These are phyloP conservation scores for Paratrypauchen microcephalus DNA, from an alignment of 2,797 vertebrate species.

Conservation along the genomic window DNA sequence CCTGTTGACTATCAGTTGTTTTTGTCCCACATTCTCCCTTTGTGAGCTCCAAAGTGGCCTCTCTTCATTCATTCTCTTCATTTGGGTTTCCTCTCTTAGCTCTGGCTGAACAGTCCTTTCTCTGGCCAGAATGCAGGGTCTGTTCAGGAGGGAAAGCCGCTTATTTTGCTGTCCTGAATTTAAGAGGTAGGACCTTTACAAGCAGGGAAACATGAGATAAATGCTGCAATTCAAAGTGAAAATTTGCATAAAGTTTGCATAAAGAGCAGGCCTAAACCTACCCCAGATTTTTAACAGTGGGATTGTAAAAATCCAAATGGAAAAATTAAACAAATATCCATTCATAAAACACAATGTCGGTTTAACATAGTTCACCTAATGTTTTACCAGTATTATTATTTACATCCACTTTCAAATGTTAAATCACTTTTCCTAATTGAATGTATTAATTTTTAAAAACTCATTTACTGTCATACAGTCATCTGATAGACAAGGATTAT, in stretches of 20 bases:
- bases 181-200: conserved; percentile 16
- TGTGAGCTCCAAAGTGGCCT: conserved; percentile 38
- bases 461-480: too few species aligned
- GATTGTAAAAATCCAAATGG: too few species aligned
- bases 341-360: too few species aligned
- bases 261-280: neutral
- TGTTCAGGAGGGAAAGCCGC: conserved; percentile 35
- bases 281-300: neutral
- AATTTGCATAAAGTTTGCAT: neutral
- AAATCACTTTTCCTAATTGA: too few species aligned
- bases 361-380: too few species aligned
- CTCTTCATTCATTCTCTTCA: conserved; percentile 23
- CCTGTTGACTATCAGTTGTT: conserved; percentile 32
- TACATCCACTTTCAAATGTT: too few species aligned
- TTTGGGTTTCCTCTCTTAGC: conserved; percentile 12
- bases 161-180: conserved; percentile 6
- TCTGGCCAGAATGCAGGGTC: conserved; percentile 41
- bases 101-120: conserved; percentile 8
- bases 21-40: conserved; percentile 33
- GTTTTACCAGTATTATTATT: too few species aligned
- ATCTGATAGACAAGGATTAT: too few species aligned
- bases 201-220: conserved; percentile 5
- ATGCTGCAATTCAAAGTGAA: neutral
- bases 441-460: too few species aligned
- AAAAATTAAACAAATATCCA: too few species aligned